phyloP scores from a whole-genome alignment of 2,113 vertebrate species.

The Antennarius striatus region DNA sequence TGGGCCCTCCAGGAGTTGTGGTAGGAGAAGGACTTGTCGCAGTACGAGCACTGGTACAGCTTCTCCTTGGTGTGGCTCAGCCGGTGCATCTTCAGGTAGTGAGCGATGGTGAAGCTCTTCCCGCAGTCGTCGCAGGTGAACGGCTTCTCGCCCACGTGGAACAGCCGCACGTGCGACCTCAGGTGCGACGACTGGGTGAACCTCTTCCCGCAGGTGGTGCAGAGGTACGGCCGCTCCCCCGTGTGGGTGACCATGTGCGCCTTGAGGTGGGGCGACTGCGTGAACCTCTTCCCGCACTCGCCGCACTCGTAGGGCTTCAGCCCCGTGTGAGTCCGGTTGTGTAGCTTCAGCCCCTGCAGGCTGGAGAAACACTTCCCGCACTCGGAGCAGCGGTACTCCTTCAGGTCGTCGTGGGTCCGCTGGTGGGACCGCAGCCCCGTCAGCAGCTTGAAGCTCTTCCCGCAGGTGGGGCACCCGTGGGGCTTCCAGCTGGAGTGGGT shows the following conservation, averaged over 20 bases:
- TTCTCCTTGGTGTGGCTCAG: constrained; percentile 74
- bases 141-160: constrained; percentile 67
- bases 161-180: constrained; percentile 61
- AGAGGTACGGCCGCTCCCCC: constrained; percentile 61
- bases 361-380: constrained; percentile 67
- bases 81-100: constrained; percentile 72
- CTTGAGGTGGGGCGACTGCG: constrained; percentile 66
- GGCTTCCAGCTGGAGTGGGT: constrained; percentile 61
- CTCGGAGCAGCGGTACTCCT: constrained; percentile 57
- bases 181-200: constrained; percentile 73
- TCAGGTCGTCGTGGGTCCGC: constrained; percentile 51
- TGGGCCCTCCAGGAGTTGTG: constrained; percentile 71
- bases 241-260: constrained; percentile 71
- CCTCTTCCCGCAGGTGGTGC: constrained; percentile 67
- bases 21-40: constrained; percentile 70
- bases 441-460: constrained; percentile 67
- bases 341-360: constrained; percentile 66
- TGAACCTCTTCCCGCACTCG: constrained; percentile 68
- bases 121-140: constrained; percentile 66
- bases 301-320: constrained; percentile 61
- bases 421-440: constrained; percentile 59
- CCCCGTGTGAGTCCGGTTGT: constrained; percentile 65
- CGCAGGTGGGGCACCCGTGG: constrained; percentile 50
- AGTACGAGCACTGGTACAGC: constrained; percentile 64
- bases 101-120: constrained; percentile 71